phyloP scores from a whole-genome alignment of 2,797 vertebrate genomes.

The Chiroxiphia lanceolata region DNA sequence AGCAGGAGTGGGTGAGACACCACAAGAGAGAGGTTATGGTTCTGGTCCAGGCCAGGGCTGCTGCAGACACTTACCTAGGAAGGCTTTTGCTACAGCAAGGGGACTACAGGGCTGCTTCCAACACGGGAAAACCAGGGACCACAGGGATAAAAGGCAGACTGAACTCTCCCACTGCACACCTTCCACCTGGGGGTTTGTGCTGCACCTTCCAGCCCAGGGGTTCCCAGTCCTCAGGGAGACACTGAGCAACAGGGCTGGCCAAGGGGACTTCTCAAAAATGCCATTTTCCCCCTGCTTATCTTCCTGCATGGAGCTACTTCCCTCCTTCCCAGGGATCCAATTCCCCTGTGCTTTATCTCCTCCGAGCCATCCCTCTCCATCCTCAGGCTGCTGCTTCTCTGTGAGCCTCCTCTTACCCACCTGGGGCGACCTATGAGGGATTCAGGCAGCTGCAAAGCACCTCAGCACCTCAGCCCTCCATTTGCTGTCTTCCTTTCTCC shows the following conservation, averaged over 20 bases:
- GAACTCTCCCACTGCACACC: neutral
- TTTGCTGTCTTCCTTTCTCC: neutral
- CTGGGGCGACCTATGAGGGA: neutral
- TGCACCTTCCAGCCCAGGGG: neutral
- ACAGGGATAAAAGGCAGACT: neutral
- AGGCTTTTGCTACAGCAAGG: constrained; percentile 9
- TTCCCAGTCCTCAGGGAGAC: neutral
- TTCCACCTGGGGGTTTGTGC: neutral
- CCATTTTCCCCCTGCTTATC: neutral
- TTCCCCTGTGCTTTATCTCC: neutral
- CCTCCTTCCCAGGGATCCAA: neutral
- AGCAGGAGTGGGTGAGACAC: constrained; percentile 58
- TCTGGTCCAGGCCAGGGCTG: neutral
- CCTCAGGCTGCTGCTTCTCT: neutral
- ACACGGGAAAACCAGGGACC: neutral
- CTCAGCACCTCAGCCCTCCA: neutral
- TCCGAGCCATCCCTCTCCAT: rapidly evolving
- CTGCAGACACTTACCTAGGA: constrained; percentile 18
- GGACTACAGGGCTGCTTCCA: constrained; percentile 40
- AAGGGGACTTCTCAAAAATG: neutral
- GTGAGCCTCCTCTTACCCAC: neutral
- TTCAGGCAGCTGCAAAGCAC: neutral
- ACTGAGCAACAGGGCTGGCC: neutral
- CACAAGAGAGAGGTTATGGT: constrained; percentile 62
- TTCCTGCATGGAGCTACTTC: neutral